These are phyloP conservation scores for Drosophila macrospina DNA, from an alignment of 2,888 invertebrate species.

Conservation along the genomic window DNA sequence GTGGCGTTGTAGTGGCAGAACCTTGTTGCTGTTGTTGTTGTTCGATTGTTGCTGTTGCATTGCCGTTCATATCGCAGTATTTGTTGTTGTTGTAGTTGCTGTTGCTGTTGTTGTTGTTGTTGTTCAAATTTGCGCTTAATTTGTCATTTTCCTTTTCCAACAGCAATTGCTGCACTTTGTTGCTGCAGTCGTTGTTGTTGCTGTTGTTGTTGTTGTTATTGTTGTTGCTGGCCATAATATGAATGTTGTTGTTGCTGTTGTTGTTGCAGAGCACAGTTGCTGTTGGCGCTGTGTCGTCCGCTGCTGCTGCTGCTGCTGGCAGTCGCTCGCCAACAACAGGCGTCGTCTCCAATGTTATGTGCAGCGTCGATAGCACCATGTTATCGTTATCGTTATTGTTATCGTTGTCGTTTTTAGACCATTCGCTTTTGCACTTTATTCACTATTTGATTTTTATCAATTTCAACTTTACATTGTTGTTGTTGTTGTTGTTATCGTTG, in stretches of 20 bases:
- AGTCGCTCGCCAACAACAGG: conserved; percentile 44
- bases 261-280: conserved; percentile 41
- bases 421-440: background rate
- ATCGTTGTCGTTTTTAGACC: too few species aligned
- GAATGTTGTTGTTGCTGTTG: conserved; percentile 47
- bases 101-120: conserved; percentile 44
- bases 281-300: conserved; percentile 13
- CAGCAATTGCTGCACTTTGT: conserved; percentile 29
- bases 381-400: conserved; percentile 35
- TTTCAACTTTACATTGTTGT: conserved; percentile 10
- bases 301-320: conserved; percentile 13
- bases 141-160: conserved; percentile 51
- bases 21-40: conserved; percentile 27
- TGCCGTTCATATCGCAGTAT: too few species aligned
- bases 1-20: conserved; percentile 30
- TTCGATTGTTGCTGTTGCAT: conserved; percentile 8
- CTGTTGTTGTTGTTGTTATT: conserved; percentile 20
- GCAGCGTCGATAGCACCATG: conserved; percentile 84
- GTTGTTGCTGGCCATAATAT: conserved; percentile 34
- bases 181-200: conserved; percentile 25
- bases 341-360: conserved; percentile 75
- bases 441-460: background rate
- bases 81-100: conserved; percentile 23
- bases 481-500: conserved; percentile 23
- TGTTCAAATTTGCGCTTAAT: conserved; percentile 36